A percentile compares a stretch with the other conserved stretches of the same genome.
Evolutionary conservation across 1,140 invertebrate genomes (phyloP).

Genomic region (Spodoptera litura): DNA sequence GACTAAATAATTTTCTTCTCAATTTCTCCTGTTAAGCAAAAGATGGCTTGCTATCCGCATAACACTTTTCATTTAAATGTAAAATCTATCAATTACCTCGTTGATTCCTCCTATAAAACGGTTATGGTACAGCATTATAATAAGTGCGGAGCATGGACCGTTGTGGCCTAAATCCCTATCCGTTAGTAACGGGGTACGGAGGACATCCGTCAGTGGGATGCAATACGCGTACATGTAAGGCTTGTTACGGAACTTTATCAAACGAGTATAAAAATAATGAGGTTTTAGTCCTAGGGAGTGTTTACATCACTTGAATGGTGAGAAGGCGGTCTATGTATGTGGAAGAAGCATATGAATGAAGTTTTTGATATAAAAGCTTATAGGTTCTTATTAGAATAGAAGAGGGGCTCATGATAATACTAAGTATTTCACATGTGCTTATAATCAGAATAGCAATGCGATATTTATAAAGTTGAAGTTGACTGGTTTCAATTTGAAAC

Average conservation of each 20-base stretch:
- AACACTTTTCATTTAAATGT: background rate
- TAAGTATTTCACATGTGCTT: too few species aligned
- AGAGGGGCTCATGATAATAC: too few species aligned
- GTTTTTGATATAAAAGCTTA: too few species aligned
- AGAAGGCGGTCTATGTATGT: too few species aligned
- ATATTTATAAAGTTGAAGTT: too few species aligned
- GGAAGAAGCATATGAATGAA: too few species aligned
- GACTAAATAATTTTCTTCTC: too few species aligned
- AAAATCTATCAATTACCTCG: background rate
- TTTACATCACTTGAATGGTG: background rate
- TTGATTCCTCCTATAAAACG: background rate
- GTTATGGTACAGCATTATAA: slow-evolving; percentile 37
- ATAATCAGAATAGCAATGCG: too few species aligned
- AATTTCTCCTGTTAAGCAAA: too few species aligned
- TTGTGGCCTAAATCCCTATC: slow-evolving; percentile 66
- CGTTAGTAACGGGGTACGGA: slow-evolving; percentile 59
- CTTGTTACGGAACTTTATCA: slow-evolving; percentile 9
- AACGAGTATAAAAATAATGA: background rate
- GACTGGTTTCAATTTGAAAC: too few species aligned
- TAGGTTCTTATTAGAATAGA: too few species aligned
- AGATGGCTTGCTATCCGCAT: too few species aligned
- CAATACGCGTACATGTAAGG: background rate
- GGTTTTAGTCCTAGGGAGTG: background rate
- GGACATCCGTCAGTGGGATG: slow-evolving; percentile 60
- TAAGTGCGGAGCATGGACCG: slow-evolving; percentile 46